Evolutionary conservation across 1,140 invertebrate species (phyloP).

Genomic region (Drosophila guanche): DNA sequence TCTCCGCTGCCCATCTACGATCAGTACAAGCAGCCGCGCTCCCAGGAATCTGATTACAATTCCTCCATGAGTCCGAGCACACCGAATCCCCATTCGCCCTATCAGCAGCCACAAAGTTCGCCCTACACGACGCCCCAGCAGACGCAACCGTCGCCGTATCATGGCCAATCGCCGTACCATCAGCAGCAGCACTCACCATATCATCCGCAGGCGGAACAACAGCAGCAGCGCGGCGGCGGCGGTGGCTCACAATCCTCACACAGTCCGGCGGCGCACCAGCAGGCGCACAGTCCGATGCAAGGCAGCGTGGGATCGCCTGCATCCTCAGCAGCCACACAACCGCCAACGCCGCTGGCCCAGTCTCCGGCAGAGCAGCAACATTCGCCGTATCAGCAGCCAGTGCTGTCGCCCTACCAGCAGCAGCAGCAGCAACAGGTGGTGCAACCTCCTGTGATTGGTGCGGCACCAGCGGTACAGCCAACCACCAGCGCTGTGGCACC

Average conservation of each 20-base stretch:
- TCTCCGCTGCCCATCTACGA: slow-evolving; percentile 84
- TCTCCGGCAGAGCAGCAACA: slow-evolving; percentile 77
- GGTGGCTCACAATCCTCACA: slow-evolving; percentile 39
- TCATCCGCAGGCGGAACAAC: slow-evolving; percentile 61
- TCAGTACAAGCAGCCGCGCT: slow-evolving; percentile 84
- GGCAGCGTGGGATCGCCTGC: slow-evolving; percentile 74
- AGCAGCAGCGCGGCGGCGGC: slow-evolving; percentile 20
- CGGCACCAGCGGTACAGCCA: slow-evolving; percentile 34
- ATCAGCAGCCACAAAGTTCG: slow-evolving; percentile 82
- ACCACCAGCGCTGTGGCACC: slow-evolving; percentile 27
- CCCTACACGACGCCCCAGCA: slow-evolving; percentile 83
- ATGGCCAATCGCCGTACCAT: slow-evolving; percentile 84
- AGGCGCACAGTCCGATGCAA: slow-evolving; percentile 70
- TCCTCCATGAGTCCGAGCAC: slow-evolving; percentile 83
- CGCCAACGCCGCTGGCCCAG: slow-evolving; percentile 66
- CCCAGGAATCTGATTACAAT: slow-evolving; percentile 83
- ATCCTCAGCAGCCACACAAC: slow-evolving; percentile 76
- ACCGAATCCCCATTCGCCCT: slow-evolving; percentile 81
- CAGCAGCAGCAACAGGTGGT: slow-evolving; percentile 42
- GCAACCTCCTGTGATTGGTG: slow-evolving; percentile 50
- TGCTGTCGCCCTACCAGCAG: slow-evolving; percentile 74
- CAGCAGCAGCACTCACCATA: slow-evolving; percentile 71
- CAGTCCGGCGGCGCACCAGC: slow-evolving; percentile 62
- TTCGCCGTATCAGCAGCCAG: slow-evolving; percentile 79
- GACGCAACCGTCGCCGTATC: slow-evolving; percentile 79